Conservation (phyloP, 2,113 vertebrate species). For the Chaetops frenatus region DNA sequence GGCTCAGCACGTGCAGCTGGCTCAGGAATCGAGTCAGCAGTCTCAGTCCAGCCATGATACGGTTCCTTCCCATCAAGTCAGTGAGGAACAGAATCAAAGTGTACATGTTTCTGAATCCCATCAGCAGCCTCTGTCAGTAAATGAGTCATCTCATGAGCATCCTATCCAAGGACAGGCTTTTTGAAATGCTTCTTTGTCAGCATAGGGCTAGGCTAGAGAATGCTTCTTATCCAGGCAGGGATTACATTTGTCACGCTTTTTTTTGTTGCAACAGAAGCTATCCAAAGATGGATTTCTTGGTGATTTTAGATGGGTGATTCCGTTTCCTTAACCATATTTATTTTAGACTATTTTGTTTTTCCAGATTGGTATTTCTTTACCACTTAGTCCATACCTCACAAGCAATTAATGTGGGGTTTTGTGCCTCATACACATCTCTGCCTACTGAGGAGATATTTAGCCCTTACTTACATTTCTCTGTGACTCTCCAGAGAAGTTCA, state of each 20-base stretch:
- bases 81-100: conserved; percentile 67
- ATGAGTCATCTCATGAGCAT: conserved; percentile 68
- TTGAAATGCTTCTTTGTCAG: conserved; percentile 62
- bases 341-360: background rate
- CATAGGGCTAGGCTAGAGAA: background rate
- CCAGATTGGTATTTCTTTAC: background rate
- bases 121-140: conserved; percentile 68
- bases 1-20: conserved; percentile 68
- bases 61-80: conserved; percentile 42
- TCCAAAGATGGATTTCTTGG: background rate
- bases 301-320: background rate
- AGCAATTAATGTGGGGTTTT: background rate
- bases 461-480: background rate
- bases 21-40: conserved; percentile 58
- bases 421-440: background rate
- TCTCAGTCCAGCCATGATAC: conserved; percentile 63
- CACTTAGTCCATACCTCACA: background rate
- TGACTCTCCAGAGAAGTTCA: background rate
- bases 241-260: background rate
- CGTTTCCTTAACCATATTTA: background rate
- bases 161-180: conserved; percentile 76
- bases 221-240: background rate
- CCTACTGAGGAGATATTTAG: background rate
- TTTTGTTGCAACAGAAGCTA: background rate
- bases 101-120: conserved; percentile 64